Evolutionary conservation across 2,888 invertebrate species (phyloP).

Genomic region (Dryobotodes eremita): DNA sequence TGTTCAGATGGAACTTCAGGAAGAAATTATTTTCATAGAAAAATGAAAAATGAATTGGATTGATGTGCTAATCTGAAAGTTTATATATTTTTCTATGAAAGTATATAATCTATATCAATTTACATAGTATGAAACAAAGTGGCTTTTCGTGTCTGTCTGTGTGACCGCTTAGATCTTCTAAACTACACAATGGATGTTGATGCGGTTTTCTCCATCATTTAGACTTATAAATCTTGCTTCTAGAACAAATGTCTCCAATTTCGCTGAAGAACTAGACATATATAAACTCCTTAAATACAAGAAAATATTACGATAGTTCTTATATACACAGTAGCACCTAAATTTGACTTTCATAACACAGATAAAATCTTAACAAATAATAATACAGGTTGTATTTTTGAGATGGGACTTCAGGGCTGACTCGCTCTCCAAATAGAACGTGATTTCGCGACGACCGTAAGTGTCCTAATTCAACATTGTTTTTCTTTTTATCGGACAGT

Average conservation of each 20-base stretch:
- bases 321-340: constrained; percentile 22
- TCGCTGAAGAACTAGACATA: not conserved
- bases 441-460: not conserved
- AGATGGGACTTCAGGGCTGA: not conserved
- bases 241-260: not conserved
- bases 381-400: not conserved
- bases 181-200: not conserved
- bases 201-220: not conserved
- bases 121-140: constrained; percentile 7
- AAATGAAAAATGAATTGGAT: not conserved
- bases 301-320: constrained; percentile 1
- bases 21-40: not conserved
- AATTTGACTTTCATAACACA: constrained; percentile 10
- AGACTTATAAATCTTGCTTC: not conserved
- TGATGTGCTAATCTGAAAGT: not conserved
- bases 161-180: not conserved
- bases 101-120: constrained; percentile 1
- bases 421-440: not conserved
- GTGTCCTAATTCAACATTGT: not conserved
- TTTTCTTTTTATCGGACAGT: not conserved
- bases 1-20: not conserved
- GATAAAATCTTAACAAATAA: constrained; percentile 10
- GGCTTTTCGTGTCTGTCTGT: not conserved
- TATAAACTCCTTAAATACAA: constrained; percentile 1
- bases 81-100: constrained; percentile 26